phyloP scores from a whole-genome alignment of 1,140 invertebrate species.

The Lepidotrigona ventralis region DNA sequence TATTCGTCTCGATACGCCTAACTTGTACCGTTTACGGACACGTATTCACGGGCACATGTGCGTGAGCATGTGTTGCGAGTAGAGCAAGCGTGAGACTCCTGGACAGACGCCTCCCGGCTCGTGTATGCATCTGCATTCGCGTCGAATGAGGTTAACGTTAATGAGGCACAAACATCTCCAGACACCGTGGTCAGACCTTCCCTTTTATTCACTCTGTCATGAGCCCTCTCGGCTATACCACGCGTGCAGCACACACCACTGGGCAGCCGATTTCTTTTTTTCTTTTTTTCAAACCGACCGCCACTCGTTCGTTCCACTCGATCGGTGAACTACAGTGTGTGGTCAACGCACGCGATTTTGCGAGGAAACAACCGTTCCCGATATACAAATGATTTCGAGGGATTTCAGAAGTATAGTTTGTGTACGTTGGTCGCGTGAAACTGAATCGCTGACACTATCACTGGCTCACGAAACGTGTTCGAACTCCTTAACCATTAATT shows the following conservation, averaged over 20 bases:
- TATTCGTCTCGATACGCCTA: background rate
- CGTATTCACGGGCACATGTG: background rate
- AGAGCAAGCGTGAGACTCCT: slow-evolving; percentile 56
- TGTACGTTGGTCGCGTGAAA: too few species aligned
- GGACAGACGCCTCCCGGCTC: slow-evolving; percentile 36
- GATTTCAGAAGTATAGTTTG: background rate
- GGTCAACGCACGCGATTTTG: slow-evolving; percentile 27
- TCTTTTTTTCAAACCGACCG: slow-evolving; percentile 3
- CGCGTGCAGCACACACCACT: slow-evolving; percentile 18
- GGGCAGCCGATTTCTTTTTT: slow-evolving; percentile 5
- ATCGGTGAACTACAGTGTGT: background rate
- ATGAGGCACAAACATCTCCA: slow-evolving; percentile 66
- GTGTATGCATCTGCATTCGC: slow-evolving; percentile 62
- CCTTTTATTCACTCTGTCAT: slow-evolving; percentile 55
- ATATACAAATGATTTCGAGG: too few species aligned
- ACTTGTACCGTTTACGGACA: slow-evolving; percentile 13
- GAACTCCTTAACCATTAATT: background rate
- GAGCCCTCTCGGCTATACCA: slow-evolving; percentile 1
- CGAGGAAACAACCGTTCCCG: slow-evolving; percentile 1
- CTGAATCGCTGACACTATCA: too few species aligned
- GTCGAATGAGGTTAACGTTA: slow-evolving; percentile 67
- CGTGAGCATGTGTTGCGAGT: background rate
- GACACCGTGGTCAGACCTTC: slow-evolving; percentile 54
- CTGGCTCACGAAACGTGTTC: too few species aligned
- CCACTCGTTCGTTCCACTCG: slow-evolving; percentile 35